Evolutionary conservation across 2,888 invertebrate genomes (phyloP).

Genomic region (Ceratothoa steindachneri): DNA sequence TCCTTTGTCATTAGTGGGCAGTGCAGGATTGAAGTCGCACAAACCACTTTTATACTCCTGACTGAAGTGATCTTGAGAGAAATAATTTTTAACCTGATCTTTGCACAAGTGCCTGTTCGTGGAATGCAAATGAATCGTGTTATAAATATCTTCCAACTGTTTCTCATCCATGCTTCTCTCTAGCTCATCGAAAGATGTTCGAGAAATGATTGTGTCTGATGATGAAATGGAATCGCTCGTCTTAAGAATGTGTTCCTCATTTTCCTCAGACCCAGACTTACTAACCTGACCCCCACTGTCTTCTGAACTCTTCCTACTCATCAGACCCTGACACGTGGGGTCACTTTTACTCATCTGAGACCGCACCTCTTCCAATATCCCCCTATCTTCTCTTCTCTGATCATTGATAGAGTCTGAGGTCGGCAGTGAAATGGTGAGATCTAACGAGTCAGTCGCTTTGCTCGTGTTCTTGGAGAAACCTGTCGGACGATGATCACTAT

Average conservation of each 20-base stretch:
- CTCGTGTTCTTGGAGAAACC: not conserved
- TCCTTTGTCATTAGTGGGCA: too few relatives aligned
- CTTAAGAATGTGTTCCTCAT: conserved; percentile 18
- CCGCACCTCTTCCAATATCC: not conserved
- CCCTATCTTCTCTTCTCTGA: not conserved
- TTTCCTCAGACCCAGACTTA: conserved; percentile 21
- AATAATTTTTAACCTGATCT: not conserved
- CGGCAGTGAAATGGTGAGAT: not conserved
- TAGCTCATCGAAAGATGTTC: conserved; percentile 30
- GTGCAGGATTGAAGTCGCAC: too few relatives aligned
- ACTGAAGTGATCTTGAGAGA: not conserved
- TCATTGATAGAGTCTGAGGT: not conserved
- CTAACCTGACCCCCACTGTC: not conserved
- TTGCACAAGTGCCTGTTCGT: not conserved
- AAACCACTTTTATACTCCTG: not conserved
- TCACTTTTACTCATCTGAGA: not conserved
- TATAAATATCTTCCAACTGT: not conserved
- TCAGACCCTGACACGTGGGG: not conserved
- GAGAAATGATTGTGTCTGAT: conserved; percentile 35
- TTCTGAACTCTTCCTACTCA: not conserved
- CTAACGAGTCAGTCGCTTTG: not conserved
- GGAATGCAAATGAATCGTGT: not conserved
- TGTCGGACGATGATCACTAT: conserved; percentile 2
- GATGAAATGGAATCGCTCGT: conserved; percentile 38
- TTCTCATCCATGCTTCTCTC: conserved; percentile 7